Evolutionary conservation across 1,140 invertebrate genomes (phyloP).

Genomic region (Drosophila truncata): DNA sequence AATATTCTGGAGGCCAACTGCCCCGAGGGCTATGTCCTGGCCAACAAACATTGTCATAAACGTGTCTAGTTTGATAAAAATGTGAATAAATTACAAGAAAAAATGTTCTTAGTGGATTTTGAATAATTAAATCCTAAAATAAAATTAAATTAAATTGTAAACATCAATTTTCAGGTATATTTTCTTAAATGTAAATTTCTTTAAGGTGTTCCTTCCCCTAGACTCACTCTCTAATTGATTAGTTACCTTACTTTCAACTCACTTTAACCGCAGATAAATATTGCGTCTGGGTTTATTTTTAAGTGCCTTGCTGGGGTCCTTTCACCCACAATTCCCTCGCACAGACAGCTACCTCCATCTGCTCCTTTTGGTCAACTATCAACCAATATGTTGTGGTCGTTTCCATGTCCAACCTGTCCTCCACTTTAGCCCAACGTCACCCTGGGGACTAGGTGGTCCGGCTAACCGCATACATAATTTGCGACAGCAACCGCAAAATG

Average conservation of each 20-base stretch:
- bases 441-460: constrained; percentile 26
- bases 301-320: constrained; percentile 11
- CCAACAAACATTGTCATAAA: constrained; percentile 76
- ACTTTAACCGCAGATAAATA: constrained; percentile 9
- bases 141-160: background rate
- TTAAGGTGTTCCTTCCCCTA: background rate
- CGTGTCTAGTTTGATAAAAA: constrained; percentile 48
- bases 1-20: constrained; percentile 75
- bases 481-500: constrained; percentile 46
- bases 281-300: background rate
- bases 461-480: constrained; percentile 58
- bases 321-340: constrained; percentile 2
- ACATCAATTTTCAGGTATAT: too few relatives aligned
- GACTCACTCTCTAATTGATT: constrained; percentile 1
- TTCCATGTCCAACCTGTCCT: constrained; percentile 26
- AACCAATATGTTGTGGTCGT: constrained; percentile 49
- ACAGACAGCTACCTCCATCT: background rate
- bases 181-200: background rate
- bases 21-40: constrained; percentile 69
- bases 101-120: background rate
- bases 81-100: constrained; percentile 7
- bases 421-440: constrained; percentile 8
- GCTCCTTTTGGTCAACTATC: constrained; percentile 31
- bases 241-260: background rate
- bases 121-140: background rate